Conservation (phyloP, 2,113 vertebrate genomes). For the Otus sunia region DNA sequence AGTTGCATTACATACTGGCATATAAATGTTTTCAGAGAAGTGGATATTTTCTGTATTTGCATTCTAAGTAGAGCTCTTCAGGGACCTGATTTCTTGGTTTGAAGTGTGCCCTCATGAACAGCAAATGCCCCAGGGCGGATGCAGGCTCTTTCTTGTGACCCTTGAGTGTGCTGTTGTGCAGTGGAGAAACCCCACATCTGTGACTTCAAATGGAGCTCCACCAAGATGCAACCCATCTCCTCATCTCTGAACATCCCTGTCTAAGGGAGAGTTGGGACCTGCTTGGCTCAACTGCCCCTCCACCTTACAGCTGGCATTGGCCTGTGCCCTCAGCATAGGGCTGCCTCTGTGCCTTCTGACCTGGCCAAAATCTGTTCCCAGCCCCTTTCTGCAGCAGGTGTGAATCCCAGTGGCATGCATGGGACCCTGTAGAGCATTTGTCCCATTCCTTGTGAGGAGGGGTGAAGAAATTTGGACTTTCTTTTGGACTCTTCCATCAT, state of each 20-base stretch:
- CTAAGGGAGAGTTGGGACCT: background rate
- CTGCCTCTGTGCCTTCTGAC: background rate
- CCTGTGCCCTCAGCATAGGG: accelerated
- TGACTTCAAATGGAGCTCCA: background rate
- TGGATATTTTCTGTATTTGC: background rate
- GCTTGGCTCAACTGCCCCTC: accelerated
- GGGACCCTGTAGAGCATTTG: accelerated
- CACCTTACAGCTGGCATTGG: accelerated
- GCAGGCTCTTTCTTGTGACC: background rate
- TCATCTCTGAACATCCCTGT: background rate
- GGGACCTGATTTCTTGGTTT: background rate
- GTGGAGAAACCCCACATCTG: background rate
- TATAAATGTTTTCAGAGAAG: background rate
- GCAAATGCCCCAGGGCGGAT: background rate
- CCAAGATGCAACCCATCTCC: background rate
- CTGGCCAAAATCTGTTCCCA: background rate
- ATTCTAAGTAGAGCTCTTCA: background rate
- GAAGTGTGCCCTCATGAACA: background rate
- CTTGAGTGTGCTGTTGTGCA: background rate
- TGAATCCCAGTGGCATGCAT: accelerated
- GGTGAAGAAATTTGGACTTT: background rate
- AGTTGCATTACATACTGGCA: accelerated
- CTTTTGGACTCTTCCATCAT: background rate
- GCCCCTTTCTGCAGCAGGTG: background rate
- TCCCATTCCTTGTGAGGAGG: background rate